Evolutionary conservation across 1,140 invertebrate species (phyloP).

Genomic region (Patella vulgata): DNA sequence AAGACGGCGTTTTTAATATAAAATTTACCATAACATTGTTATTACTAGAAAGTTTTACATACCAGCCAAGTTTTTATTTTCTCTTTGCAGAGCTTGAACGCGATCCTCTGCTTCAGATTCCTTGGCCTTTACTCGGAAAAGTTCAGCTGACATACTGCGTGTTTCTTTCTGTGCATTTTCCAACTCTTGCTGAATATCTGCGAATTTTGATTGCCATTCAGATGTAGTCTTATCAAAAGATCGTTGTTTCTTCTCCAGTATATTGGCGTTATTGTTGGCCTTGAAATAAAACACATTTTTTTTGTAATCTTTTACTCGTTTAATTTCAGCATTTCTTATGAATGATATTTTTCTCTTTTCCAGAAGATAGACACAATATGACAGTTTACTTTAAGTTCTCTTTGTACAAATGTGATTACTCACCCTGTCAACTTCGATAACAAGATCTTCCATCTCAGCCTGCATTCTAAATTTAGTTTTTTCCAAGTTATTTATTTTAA

Average conservation of each 20-base stretch:
- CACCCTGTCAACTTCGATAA: constrained; percentile 94
- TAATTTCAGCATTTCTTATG: background rate
- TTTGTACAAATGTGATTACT: too few relatives aligned
- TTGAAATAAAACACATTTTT: constrained; percentile 28
- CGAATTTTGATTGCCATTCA: constrained; percentile 99
- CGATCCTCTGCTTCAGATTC: constrained; percentile 97
- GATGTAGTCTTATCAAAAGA: constrained; percentile 99
- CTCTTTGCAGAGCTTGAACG: constrained; percentile 95
- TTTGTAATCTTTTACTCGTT: background rate
- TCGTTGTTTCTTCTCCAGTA: constrained; percentile 99
- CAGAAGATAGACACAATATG: too few relatives aligned
- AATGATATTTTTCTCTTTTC: background rate
- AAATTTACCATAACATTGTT: too few relatives aligned
- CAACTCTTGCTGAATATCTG: constrained; percentile 95
- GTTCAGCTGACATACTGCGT: constrained; percentile 98
- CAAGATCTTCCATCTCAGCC: constrained; percentile 97
- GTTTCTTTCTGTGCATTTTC: constrained; percentile 99
- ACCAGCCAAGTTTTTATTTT: constrained; percentile 98
- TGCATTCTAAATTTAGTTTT: constrained; percentile 97
- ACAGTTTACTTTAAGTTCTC: too few relatives aligned
- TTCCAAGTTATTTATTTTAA: constrained; percentile 94
- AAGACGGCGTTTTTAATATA: too few relatives aligned
- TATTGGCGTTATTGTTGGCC: constrained; percentile 92
- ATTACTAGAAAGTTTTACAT: too few relatives aligned
- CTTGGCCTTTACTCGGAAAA: constrained; percentile 98